phyloP scores from a whole-genome alignment of 2,797 vertebrate species.

The Telmatherina bonti region DNA sequence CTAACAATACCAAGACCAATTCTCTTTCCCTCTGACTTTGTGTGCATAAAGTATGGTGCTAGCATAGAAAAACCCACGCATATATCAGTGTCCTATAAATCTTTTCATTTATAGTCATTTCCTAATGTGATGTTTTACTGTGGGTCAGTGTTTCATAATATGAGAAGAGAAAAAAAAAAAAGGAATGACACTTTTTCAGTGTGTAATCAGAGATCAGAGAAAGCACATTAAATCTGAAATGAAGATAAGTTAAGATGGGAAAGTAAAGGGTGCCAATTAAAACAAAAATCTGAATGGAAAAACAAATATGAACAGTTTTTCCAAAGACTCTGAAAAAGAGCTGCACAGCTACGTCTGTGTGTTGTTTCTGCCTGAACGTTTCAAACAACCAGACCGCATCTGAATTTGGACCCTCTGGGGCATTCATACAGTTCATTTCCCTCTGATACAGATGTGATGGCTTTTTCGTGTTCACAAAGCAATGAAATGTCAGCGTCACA shows the following conservation, averaged over 20 bases:
- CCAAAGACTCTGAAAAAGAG: constrained; percentile 30
- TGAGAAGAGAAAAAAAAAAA: constrained; percentile 29
- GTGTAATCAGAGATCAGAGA: constrained; percentile 18
- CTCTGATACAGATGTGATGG: constrained; percentile 37
- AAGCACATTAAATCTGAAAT: background rate
- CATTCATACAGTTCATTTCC: constrained; percentile 6
- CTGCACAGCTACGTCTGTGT: constrained; percentile 21
- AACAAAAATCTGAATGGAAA: constrained; percentile 24
- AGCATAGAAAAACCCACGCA: constrained; percentile 65
- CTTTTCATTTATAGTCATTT: constrained; percentile 60
- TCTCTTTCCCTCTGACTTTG: constrained; percentile 81
- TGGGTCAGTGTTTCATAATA: constrained; percentile 54
- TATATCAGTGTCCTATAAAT: constrained; percentile 52
- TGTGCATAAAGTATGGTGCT: constrained; percentile 93
- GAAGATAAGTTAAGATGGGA: background rate
- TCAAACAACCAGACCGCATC: constrained; percentile 34
- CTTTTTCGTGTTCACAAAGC: constrained; percentile 62
- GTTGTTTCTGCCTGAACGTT: constrained; percentile 38
- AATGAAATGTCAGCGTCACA: constrained; percentile 48
- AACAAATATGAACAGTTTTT: constrained; percentile 11
- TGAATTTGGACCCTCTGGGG: constrained; percentile 49
- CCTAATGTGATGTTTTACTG: constrained; percentile 62
- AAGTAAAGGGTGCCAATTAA: background rate
- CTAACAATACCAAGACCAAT: constrained; percentile 84
- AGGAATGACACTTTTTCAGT: constrained; percentile 36